Percentiles rank a stretch among this genome's conserved stretches.
These are phyloP conservation scores for Petromus typicus DNA, from an alignment of 2,113 vertebrate species.

Conservation along the genomic window DNA sequence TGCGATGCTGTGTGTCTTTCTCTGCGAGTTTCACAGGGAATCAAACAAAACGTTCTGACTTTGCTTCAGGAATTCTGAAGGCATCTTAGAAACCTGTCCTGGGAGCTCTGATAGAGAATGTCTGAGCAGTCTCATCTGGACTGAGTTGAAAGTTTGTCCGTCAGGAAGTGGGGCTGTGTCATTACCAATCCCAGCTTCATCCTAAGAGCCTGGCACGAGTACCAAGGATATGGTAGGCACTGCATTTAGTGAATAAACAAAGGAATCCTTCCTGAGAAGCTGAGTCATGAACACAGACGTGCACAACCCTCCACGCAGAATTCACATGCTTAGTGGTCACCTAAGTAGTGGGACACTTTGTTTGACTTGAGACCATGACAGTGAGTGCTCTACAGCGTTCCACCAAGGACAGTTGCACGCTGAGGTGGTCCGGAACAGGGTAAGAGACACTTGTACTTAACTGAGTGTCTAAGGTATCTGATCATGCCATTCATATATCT, in stretches of 20 bases:
- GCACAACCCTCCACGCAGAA: fast-evolving
- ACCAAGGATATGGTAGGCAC: neutral
- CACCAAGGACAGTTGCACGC: constrained; percentile 27
- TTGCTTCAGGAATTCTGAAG: constrained; percentile 8
- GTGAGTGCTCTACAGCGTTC: neutral
- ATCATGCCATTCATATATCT: constrained; percentile 52
- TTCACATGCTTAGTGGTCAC: neutral
- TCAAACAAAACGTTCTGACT: neutral
- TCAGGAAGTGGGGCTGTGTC: neutral
- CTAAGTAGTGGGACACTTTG: fast-evolving
- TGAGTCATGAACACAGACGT: neutral
- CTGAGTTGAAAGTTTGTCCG: neutral
- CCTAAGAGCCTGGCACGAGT: neutral
- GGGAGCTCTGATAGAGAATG: neutral
- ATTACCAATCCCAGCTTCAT: neutral
- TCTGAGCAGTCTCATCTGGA: neutral
- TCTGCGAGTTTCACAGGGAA: constrained; percentile 23
- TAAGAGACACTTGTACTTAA: constrained; percentile 64
- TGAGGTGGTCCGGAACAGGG: constrained; percentile 65
- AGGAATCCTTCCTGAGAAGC: neutral
- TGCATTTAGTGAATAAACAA: neutral
- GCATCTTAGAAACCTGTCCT: neutral
- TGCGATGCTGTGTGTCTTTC: neutral
- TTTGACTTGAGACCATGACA: neutral
- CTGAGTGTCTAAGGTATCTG: constrained; percentile 67